These are phyloP conservation scores for Epicauta chinensis DNA, from an alignment of 1,140 invertebrate genomes.

Conservation along the genomic window DNA sequence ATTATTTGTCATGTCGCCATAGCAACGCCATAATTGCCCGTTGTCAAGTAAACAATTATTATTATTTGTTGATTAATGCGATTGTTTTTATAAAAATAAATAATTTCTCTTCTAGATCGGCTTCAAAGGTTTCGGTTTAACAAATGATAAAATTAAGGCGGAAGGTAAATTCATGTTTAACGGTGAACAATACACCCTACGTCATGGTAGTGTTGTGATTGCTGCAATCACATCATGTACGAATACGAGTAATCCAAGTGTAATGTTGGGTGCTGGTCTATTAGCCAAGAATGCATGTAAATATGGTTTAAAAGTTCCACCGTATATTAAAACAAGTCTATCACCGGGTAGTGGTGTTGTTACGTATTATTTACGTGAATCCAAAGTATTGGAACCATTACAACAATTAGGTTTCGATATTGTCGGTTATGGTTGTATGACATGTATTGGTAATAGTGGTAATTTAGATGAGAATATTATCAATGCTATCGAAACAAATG, in stretches of 20 bases:
- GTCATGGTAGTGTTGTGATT: conserved; percentile 92
- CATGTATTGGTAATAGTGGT: conserved; percentile 96
- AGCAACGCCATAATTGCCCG: too few relatives aligned
- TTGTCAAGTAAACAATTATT: too few relatives aligned
- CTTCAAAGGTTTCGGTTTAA: conserved; percentile 91
- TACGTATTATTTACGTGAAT: conserved; percentile 85
- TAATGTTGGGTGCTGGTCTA: conserved; percentile 93
- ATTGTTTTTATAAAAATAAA: too few relatives aligned
- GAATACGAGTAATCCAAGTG: conserved; percentile 96
- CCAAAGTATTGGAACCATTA: conserved; percentile 80
- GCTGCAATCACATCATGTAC: conserved; percentile 97
- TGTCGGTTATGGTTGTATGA: conserved; percentile 93
- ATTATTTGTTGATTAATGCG: too few relatives aligned
- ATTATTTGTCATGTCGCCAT: too few relatives aligned
- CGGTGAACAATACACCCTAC: conserved; percentile 74
- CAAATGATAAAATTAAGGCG: conserved; percentile 56
- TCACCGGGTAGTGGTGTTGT: conserved; percentile 97
- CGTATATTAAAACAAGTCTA: conserved; percentile 94
- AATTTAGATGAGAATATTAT: conserved; percentile 86
- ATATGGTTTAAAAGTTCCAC: conserved; percentile 77
- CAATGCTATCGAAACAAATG: conserved; percentile 92
- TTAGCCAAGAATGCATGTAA: conserved; percentile 93
- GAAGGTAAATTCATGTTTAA: conserved; percentile 73
- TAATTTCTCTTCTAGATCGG: too few relatives aligned
- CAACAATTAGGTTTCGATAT: conserved; percentile 84